Base-by-base conservation (phyloP, 2,797 vertebrate species). In the Meriones psammophilus region DNA sequence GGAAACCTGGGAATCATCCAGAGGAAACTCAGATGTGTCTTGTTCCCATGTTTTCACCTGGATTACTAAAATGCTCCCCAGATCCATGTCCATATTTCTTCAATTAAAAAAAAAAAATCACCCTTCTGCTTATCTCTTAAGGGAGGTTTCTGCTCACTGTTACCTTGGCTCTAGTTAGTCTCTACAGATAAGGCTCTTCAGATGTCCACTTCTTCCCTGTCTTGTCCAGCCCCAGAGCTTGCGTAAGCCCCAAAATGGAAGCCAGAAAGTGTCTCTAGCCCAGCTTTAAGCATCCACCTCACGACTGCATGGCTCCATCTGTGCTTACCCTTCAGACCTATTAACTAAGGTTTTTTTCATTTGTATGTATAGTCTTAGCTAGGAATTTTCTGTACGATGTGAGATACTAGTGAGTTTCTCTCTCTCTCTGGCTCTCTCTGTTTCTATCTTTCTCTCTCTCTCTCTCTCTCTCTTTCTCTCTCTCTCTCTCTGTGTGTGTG, bases 41-140 rank as follows among this genome's bases (percentile, higher is more conserved):
- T 86, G 74, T 46, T 58, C 56, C 56, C 56, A 20, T 42, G 86
- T 84, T 95, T 30, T 39, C 33, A 77, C 13, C 54, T 79, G 36
- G 14, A 77, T 94, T 77, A 87, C 36, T 89, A 46, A 88, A 94
- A 64, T 87, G 85, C 5, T 86, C 64, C 39, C 15, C 39, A 81
- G 58, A 83, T 91, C 69, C 76, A 2, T 79, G 36, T 36, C 18
- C 3, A 58, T 92, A 74, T 91, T 92, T 85, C 69, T 94, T 92
- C 69, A 30, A 26, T 3, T 50, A n/a, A 88, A 71, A 4, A 26
- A 71, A 4, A 26, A 42, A 71, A 13, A 8, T 18, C 18, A 90
- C 13, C 18, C 36, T 10, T 17, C 33, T 73, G 26, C 39, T 87
- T 15, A 18, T 33, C 36, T 56, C 33, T 46, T 5, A 5, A 46